Evolutionary conservation across 1,140 invertebrate genomes (phyloP), one percentile per base, ranked within the genome.

Genomic region (Leguminivora glycinivorella): DNA sequence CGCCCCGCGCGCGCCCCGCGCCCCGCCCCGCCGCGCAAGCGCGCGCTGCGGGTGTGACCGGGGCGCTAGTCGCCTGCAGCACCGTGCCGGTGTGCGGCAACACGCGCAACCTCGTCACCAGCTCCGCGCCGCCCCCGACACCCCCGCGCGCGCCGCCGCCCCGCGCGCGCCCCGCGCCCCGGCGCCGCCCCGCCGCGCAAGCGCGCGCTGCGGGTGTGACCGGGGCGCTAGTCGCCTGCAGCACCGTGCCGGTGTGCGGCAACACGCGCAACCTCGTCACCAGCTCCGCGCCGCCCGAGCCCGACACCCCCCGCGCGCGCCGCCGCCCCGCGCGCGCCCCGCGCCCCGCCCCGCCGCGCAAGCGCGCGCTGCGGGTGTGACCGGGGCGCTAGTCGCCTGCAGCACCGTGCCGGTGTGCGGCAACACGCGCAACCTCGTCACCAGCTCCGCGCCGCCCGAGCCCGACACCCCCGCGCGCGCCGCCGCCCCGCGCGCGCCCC

Each of bases 221-320:
- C n/a, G n/a, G 47, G n/a, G n/a, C n/a, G n/a, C n/a, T n/a, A n/a
- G n/a, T n/a, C n/a, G n/a, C n/a, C 14, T 6, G n/a, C 12, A 10
- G 38, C 2, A 40, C n/a, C n/a, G n/a, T 40, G 76, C 71, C 79
- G 52, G 77, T 80, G 56, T 79, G 84, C 72, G 89, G 86, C 17
- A 91, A 91, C 81, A 68, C 79, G 22, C 83, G 89, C 40, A 91
- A 91, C 77, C 84, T 91, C 10, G 87, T 89, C 47, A 89, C 87
- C 3, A 10, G 81, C 0, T 85, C 83, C 24, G 85, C 82, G 52
- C 83, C 88, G 60, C 82, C 81, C 71, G 85, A 88, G 73, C 86
- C 85, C 25, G 86, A 83, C 68, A 90, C 88, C 88, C 85, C 88
- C 60, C 77, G 79, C 52, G 77, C 81, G 25, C 76, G 81, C 43